Evolutionary conservation across 2,888 invertebrate species (phyloP), one percentile per base, ranked within the genome.

Genomic region (Synanthedon formicaeformis): DNA sequence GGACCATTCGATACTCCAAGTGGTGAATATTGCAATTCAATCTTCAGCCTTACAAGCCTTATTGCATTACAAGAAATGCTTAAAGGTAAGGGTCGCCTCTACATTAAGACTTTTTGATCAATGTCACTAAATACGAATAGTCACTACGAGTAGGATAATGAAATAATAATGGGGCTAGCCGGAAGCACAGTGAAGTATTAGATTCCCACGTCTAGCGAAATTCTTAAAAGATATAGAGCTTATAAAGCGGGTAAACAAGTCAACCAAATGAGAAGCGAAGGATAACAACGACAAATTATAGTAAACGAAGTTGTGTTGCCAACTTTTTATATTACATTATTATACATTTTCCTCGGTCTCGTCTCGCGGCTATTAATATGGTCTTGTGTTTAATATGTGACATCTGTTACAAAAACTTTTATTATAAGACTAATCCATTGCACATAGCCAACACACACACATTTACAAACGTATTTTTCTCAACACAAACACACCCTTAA

Each of bases 321-420:
- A 87, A 87, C 77, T 86, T 86, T 83, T 84, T 83, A 83, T 82
- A 82, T 84, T 81, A 13, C 12, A 49, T 23, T 18, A 16, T 49
- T 45, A 14, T 45, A 45, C 45, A 53, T 82, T 75, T 78, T 75
- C 79, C 78, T 75, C 62, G 73, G 77, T 73, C 71, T 75, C 75
- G 71, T 80, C 80, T 75, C 69, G 62, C 64, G 67, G 75, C 82
- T 78, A 85, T 86, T 86, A 87, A 84, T 84, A 78, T 80, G 80
- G 78, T 75, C 71, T 75, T 77, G 78, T 85, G 84, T 85, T 87
- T 87, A 87, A 87, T 87, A 87, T 86, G 81, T 82, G 85, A 85
- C 86, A 87, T 86, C 84, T 87, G 86, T 84, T 85, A 79, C 86
- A 85, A 86, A 87, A 87, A 87, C 86, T 87, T 87, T 87, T 87